phyloP scores from a whole-genome alignment of 2,797 vertebrate genomes.

The Cheirogaleus major region DNA sequence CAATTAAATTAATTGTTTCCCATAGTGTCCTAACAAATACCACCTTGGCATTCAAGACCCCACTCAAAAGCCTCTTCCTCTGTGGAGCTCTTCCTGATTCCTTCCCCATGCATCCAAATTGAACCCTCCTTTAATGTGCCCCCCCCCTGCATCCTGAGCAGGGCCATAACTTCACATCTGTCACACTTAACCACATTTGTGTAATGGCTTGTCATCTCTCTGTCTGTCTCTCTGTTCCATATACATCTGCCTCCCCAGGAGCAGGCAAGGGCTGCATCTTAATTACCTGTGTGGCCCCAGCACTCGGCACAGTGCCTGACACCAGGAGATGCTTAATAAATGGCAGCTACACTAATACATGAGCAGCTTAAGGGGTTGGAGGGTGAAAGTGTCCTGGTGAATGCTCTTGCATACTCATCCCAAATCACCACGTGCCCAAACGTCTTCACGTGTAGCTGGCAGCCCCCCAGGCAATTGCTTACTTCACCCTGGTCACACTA shows the following conservation, averaged over 20 bases:
- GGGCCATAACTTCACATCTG: not conserved
- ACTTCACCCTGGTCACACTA: not conserved
- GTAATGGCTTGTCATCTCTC: not conserved
- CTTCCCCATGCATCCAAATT: not conserved
- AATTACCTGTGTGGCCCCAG: not conserved
- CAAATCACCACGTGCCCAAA: not conserved
- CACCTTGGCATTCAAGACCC: not conserved
- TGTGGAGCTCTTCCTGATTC: not conserved
- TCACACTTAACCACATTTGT: not conserved
- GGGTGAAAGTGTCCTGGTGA: not conserved
- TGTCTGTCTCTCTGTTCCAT: not conserved
- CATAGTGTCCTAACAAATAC: not conserved
- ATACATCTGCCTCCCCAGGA: not conserved
- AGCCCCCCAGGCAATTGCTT: not conserved
- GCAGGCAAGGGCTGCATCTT: not conserved
- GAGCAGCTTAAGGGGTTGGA: not conserved
- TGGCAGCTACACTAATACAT: not conserved
- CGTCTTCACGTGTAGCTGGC: not conserved
- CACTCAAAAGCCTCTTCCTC: not conserved
- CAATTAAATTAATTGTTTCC: not conserved
- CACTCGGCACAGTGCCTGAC: not conserved
- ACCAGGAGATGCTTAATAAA: not conserved
- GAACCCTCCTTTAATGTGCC: not conserved
- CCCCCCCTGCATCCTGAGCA: not conserved
- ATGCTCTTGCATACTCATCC: not conserved